Base-by-base conservation (phyloP, 1,140 invertebrate genomes). In the Hypothenemus hampei region DNA sequence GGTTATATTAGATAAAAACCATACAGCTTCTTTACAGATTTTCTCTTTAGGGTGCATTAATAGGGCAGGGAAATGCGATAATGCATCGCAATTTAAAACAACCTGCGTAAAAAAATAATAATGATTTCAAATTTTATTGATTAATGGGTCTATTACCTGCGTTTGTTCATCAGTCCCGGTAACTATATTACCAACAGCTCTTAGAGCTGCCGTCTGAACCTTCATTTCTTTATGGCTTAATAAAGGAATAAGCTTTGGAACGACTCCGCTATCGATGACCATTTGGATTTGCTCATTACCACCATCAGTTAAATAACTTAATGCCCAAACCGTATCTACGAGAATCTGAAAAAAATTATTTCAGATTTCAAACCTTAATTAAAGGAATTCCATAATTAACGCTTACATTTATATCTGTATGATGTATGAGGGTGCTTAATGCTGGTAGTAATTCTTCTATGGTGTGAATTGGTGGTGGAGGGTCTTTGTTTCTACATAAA, bases 81-180 rank as follows among this genome's bases (percentile, higher is more conserved):
- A 78, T 13, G 93, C 96, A 64, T 92, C 92, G 73, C 85, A 92
- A 71, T 95, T 91, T 35, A 97, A 78, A 21, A 97, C 93, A 41
- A 89, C 79, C 54, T 66, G 39, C 8, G n/a, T n/a, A n/a, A 36
- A 44, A 10, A 19, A n/a, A n/a, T n/a, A n/a, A n/a, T n/a, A n/a
- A n/a, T n/a, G n/a, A n/a, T n/a, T n/a, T n/a, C n/a, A n/a, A n/a
- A n/a, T n/a, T n/a, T n/a, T n/a, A n/a, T n/a, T n/a, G n/a, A n/a
- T n/a, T n/a, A n/a, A n/a, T n/a, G n/a, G n/a, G n/a, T n/a, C n/a
- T n/a, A n/a, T 72, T 57, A 66, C 76, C 77, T 98, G 96, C 5
- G 97, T 99, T 72, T 99, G 97, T 60, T 98, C 94, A 73, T 99
- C 97, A 1, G 94, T 96, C 16, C 97, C 97, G 10, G 97, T 99